phyloP scores from a whole-genome alignment of 2,113 vertebrate genomes.

The Herpailurus yagouaroundi region DNA sequence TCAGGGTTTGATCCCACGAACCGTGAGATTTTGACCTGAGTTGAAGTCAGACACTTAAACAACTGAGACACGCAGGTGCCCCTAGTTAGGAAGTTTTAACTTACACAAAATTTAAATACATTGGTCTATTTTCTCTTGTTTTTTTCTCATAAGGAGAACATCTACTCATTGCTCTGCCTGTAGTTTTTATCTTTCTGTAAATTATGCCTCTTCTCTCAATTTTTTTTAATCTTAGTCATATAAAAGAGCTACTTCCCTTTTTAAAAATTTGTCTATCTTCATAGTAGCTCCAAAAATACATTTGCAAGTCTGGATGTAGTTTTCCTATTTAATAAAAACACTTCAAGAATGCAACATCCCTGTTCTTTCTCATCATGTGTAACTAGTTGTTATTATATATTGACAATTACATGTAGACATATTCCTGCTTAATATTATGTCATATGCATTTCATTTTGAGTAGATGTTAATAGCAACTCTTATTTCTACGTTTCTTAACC shows the following conservation, averaged over 20 bases:
- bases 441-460: background rate
- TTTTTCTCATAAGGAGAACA: background rate
- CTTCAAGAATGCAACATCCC: background rate
- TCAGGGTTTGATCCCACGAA: too few relatives aligned
- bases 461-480: background rate
- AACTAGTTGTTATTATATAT: background rate
- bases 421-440: conserved; percentile 34
- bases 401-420: background rate
- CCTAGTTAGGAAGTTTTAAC: background rate
- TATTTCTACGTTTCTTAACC: conserved; percentile 27
- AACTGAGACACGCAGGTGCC: too few relatives aligned
- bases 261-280: conserved; percentile 50
- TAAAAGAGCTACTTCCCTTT: background rate
- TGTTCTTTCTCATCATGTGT: background rate
- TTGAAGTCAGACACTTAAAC: too few relatives aligned
- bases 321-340: conserved; percentile 48
- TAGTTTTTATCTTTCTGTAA: conserved; percentile 57
- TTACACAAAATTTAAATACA: conserved; percentile 23
- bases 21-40: too few relatives aligned
- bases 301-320: background rate
- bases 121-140: conserved; percentile 52
- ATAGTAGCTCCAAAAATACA: conserved; percentile 22
- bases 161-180: conserved; percentile 24
- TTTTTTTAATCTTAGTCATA: background rate
- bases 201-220: conserved; percentile 45